Evolutionary conservation across 2,888 invertebrate species (phyloP).

Genomic region (Lordiphosa andalusiaca): DNA sequence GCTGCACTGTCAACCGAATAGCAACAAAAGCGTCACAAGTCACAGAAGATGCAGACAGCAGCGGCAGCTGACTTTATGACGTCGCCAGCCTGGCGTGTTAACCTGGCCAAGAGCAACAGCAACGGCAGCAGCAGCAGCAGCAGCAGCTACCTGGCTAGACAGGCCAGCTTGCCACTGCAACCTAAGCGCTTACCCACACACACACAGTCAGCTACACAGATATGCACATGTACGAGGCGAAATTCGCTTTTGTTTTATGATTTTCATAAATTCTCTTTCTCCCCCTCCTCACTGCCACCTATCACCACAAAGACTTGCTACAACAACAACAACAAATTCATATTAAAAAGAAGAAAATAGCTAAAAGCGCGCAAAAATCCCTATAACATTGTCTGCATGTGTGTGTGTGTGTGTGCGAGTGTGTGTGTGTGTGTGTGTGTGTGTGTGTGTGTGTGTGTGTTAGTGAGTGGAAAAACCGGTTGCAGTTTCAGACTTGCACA

Average conservation of each 20-base stretch:
- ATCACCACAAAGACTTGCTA: slow-evolving; percentile 28
- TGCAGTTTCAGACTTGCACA: slow-evolving; percentile 58
- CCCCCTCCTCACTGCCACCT: slow-evolving; percentile 28
- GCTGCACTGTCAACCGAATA: slow-evolving; percentile 62
- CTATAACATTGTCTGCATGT: slow-evolving; percentile 21
- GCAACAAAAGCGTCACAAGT: slow-evolving; percentile 62
- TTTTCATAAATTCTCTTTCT: slow-evolving; percentile 54
- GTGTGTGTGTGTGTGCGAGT: not conserved
- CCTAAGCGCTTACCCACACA: slow-evolving; percentile 34
- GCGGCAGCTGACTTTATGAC: slow-evolving; percentile 72
- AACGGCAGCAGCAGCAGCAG: slow-evolving; percentile 26
- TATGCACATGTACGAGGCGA: slow-evolving; percentile 28
- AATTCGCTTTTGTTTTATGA: slow-evolving; percentile 72
- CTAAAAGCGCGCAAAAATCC: slow-evolving; percentile 70
- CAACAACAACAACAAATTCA: slow-evolving; percentile 18
- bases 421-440: not conserved
- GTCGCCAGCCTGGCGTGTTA: slow-evolving; percentile 73
- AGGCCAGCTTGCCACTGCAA: slow-evolving; percentile 64
- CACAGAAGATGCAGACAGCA: slow-evolving; percentile 64
- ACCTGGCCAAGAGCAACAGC: slow-evolving; percentile 67
- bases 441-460: slow-evolving; percentile 18
- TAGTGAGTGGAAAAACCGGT: slow-evolving; percentile 65
- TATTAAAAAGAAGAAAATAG: slow-evolving; percentile 65
- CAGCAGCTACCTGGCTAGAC: slow-evolving; percentile 66
- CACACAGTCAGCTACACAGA: slow-evolving; percentile 21